phyloP scores from a whole-genome alignment of 2,113 vertebrate species.

The Columba livia region DNA sequence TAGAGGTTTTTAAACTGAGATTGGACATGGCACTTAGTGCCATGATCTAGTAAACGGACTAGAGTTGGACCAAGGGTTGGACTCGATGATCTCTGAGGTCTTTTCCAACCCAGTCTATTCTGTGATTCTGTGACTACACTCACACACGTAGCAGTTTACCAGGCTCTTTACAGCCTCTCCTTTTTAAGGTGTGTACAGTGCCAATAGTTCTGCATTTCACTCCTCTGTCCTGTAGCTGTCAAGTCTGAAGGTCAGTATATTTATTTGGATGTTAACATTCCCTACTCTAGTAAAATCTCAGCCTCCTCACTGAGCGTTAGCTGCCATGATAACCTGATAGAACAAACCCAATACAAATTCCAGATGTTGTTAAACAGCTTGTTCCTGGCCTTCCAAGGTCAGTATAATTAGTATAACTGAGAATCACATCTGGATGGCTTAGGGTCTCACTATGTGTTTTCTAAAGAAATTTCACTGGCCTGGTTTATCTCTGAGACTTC shows the following conservation, averaged over 20 bases:
- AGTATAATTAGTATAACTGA: neutral
- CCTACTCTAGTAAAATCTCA: neutral
- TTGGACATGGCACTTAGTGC: too few relatives aligned
- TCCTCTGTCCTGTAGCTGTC: neutral
- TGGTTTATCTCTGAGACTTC: neutral
- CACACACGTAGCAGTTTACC: neutral
- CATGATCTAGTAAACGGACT: too few relatives aligned
- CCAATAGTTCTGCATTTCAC: neutral
- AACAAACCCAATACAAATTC: neutral
- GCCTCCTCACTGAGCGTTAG: neutral
- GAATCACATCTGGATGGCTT: neutral
- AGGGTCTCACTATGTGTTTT: neutral
- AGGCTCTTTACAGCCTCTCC: neutral
- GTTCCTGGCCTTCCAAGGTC: neutral
- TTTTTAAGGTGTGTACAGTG: neutral
- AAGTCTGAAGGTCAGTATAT: neutral
- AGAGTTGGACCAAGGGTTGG: too few relatives aligned
- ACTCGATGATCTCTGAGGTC: too few relatives aligned
- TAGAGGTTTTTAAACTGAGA: too few relatives aligned
- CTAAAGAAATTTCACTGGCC: neutral
- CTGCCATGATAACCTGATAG: neutral
- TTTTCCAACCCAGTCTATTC: too few relatives aligned
- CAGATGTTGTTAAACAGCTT: neutral
- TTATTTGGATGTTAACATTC: neutral
- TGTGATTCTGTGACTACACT: too few relatives aligned